Base-by-base conservation (phyloP, 1,140 invertebrate genomes). In the Brachionus angularis region DNA sequence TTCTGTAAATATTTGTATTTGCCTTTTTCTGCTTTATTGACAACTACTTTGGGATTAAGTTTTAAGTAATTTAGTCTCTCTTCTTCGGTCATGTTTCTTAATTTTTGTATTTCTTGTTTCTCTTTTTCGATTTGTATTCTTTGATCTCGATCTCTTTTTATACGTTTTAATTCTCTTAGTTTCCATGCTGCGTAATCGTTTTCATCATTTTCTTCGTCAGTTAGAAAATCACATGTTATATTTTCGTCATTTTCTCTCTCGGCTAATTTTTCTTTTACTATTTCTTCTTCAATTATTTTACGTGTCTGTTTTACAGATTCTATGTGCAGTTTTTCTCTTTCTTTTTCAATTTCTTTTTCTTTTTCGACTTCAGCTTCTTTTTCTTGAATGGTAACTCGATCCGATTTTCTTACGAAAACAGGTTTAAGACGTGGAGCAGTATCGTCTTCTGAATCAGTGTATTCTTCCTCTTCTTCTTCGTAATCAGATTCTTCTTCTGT, bases 1-100 rank as follows among this genome's bases (percentile, higher is more conserved):
- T 99, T 99, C 83, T 99, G 96, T 72, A 99, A 82, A 82, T 98
- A 99, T 79, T 98, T 98, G 84, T 98, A 98, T 84, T 98, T 98
- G 67, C 96, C 96, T 84, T 99, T 99, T 1, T 87, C 85, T 1
- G 91, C 88, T 80, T 96, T 95, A 82, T 99, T 99, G 1, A 91
- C 94, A 31, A 98, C 85, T 10, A 86, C 72, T 82, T 95, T 96
- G 0, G 95, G 95, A 84, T 98, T 98, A n/a, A 89, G 80, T 55
- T 91, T 86, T 16, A 89, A 81, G 78, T 98, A 95, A 72, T 89
- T 86, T 50, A 90, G 84, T 53, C 93, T 84, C 78, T 99, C 94
- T 80, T 98, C 96, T 79, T 99, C 96, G 0, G 93, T 96, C 87
- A 99, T 88, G 74, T 88, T 93, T 49, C 93, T 86, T 75, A 98